Base-by-base conservation (phyloP, 2,113 vertebrate genomes). In the Poecile atricapillus region DNA sequence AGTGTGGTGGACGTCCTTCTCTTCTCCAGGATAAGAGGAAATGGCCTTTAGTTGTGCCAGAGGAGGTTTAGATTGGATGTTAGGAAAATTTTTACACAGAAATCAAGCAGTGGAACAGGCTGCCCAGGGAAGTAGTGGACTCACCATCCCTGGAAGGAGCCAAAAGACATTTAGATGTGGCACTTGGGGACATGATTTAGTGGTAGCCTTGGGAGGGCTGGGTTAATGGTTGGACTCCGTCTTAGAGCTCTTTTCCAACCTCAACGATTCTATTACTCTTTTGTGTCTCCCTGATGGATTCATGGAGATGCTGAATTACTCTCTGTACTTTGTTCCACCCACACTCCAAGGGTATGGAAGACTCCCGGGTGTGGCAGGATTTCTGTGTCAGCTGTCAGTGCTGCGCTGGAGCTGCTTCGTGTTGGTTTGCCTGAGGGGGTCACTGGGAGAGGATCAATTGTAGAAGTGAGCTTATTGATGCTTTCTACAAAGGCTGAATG, bases 231-330 rank as follows among this genome's bases (percentile, higher is more conserved):
- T 56, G 55, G 16, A 44, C 27, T 81, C 1, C 0, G 30, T 86
- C 41, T 62, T n/a, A 56, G 55, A 56, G 15, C 19, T 39, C 35
- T 69, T 62, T 50, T 63, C 49, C 62, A 69, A 37, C 49, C 23
- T n/a, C 33, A 50, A n/a, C 0, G 1, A n/a, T 68, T 63, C 62
- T n/a, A 2, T 81, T 59, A 53, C 77, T 46, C 47, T 70, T 94
- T 89, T 90, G 70, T 87, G 50, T 37, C 67, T 95, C 50, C 18
- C 28, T 62, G 70, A 14, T 88, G 82, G 78, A 70, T 79, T 80
- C 4, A 6, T 15, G 63, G 59, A 76, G 76, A 70, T 84, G 74
- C 46, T 62, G 91, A 20, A 52, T 76, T 91, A 4, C 39, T 64
- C 78, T 52, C 76, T 56, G 24, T 56, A 2, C 80, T 87, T 78